Evolutionary conservation across 2,888 invertebrate species (phyloP), one percentile per base, ranked within the genome.

Genomic region (Chaitophorus viminalis): DNA sequence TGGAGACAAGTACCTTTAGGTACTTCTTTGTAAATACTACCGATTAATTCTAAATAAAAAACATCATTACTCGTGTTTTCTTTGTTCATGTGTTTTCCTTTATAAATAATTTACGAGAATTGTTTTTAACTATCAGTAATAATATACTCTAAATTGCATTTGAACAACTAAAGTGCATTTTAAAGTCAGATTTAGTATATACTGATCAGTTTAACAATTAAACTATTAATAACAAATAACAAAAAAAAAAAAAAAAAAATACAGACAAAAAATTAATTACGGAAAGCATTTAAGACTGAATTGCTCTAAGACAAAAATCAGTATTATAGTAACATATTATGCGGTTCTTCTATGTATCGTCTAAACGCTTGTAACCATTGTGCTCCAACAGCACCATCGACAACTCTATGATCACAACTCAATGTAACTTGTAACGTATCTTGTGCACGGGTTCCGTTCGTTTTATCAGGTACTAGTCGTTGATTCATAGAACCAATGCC

Each of bases 341-440:
- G 94, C 46, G 99, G 99, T 91, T 98, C 96, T 92, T 99, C 98
- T 90, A 99, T 92, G 91, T 94, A 95, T 89, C 94, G 94, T 90
- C 95, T 95, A 93, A 99, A 98, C 83, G 95, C 95, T 90, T 95
- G 93, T 91, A 99, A 93, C 98, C 98, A 99, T 91, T 95, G 94
- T 3, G 99, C 99, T 86, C 98, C 99, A 8, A 99, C 96, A 90
- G 99, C 99, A 81, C 99, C 99, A 92, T 99, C 99, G 14, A 99
- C 96, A 39, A 98, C 97, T 90, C 99, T 94, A 92, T 99, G 99
- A 92, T 99, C 99, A 90, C 97, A 97, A 90, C 99, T 98, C 89
- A 99, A 93, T 31, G 99, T 99, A 89, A 98, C 98, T 74, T 94
- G 94, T 93, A 99, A 94, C 91, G 95, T 94, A 90, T 95, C 94